Base-by-base conservation (phyloP, 2,797 vertebrate species). In the Eulemur coronatus region DNA sequence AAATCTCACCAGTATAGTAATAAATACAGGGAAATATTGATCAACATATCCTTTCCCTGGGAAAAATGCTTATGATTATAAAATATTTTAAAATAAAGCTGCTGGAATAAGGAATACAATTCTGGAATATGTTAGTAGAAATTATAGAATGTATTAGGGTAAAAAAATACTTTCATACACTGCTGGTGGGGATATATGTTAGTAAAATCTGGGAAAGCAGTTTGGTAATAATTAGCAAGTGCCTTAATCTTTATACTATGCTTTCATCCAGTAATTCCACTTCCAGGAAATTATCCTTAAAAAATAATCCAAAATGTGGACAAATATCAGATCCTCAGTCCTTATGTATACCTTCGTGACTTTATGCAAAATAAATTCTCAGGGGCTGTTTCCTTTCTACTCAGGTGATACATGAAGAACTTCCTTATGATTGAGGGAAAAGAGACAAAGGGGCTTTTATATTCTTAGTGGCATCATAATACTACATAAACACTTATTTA, bases 141-240 rank as follows among this genome's bases (percentile, higher is more conserved):
- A 52, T 35, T 35, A n/a, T 9, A 24, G 7, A 78, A 78, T 26
- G 75, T 15, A 35, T 35, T 78, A 35, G 75, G 48, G 63, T 6
- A 80, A 79, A 94, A 92, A 75, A 81, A 82, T 38, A 52, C 30
- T 86, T 91, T 41, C 28, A 43, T 61, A 63, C 7, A 67, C 43
- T 72, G 7, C 13, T 89, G 14, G 12, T 65, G 41, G 24, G 17
- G 10, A 28, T 69, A 81, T 76, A 52, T 28, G 91, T 55, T 61
- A 76, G 18, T 20, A 80, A 8, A 88, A n/a, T 33, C 35, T 46
- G 52, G 22, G 43, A 95, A 84, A 94, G 48, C 35, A 89, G 43
- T 43, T 33, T 92, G 82, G 73, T 57, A 92, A 59, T 91, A 88
- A 88, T 67, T 41, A 94, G 78, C 86, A 94, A 94, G 7, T 38